phyloP scores from a whole-genome alignment of 2,797 vertebrate genomes.

The Characodon lateralis region DNA sequence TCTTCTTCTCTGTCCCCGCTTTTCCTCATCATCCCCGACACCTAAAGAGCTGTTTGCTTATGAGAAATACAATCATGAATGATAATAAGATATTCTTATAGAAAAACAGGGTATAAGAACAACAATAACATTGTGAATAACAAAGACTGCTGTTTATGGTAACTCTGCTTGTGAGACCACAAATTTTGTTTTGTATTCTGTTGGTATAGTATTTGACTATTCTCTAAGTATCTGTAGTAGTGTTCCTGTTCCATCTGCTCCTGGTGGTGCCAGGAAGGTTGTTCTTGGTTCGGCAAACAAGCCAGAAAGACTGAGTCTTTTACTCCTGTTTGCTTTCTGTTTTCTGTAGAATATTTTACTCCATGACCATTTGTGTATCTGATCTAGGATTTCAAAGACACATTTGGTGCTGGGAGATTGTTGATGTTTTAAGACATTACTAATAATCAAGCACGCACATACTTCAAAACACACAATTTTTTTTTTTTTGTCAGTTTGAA shows the following conservation, averaged over 20 bases:
- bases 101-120: conserved; percentile 84
- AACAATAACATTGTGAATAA: conserved; percentile 82
- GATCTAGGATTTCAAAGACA: conserved; percentile 55
- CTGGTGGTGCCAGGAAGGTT: conserved; percentile 55
- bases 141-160: conserved; percentile 72
- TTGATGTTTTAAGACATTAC: conserved; percentile 54
- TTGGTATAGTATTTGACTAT: conserved; percentile 66
- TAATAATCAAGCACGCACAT: conserved; percentile 45
- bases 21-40: conserved; percentile 44
- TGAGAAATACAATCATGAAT: conserved; percentile 81
- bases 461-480: conserved; percentile 5
- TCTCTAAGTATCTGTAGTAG: conserved; percentile 69
- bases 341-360: conserved; percentile 62
- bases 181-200: conserved; percentile 63
- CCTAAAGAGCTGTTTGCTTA: conserved; percentile 74
- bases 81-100: conserved; percentile 77
- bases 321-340: conserved; percentile 43
- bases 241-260: conserved; percentile 53
- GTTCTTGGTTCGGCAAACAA: conserved; percentile 59
- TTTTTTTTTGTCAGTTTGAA: conserved; percentile 54
- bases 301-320: conserved; percentile 69
- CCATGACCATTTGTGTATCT: conserved; percentile 62
- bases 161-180: conserved; percentile 68
- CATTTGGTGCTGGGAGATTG: conserved; percentile 51
- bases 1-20: conserved; percentile 16